Evolutionary conservation across 2,797 vertebrate genomes (phyloP).

Genomic region (Nothura maculosa): DNA sequence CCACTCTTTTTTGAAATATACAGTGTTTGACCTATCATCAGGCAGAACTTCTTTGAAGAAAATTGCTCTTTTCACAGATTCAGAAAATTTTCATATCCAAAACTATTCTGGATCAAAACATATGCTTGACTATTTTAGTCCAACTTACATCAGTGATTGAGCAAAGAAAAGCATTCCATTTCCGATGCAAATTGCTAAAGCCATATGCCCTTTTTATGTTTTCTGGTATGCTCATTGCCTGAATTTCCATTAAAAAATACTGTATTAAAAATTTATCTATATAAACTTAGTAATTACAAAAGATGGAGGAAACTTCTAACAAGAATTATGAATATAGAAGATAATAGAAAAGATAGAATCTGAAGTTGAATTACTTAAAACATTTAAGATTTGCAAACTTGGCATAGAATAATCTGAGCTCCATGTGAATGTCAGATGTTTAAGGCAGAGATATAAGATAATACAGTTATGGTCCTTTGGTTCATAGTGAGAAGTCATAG

Average conservation of each 20-base stretch:
- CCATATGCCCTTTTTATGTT: background rate
- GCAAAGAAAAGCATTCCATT: background rate
- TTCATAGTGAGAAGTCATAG: background rate
- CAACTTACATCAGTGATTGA: background rate
- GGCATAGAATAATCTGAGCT: conserved; percentile 19
- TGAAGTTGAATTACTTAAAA: background rate
- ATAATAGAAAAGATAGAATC: background rate
- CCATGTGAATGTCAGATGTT: background rate
- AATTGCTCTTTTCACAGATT: background rate
- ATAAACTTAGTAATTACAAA: background rate
- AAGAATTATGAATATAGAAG: background rate
- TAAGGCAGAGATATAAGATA: background rate
- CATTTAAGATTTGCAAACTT: background rate
- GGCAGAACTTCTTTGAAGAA: background rate
- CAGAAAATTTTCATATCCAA: background rate
- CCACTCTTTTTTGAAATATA: background rate
- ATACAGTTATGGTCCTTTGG: background rate
- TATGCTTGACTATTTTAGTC: background rate
- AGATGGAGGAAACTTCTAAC: background rate
- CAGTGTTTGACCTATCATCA: background rate
- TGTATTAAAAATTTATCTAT: background rate
- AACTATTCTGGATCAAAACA: background rate
- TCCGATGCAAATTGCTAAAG: background rate
- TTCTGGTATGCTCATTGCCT: background rate
- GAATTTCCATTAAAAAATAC: background rate